These are phyloP conservation scores for Cromileptes altivelis DNA, from an alignment of 2,113 vertebrate species.

Conservation along the genomic window DNA sequence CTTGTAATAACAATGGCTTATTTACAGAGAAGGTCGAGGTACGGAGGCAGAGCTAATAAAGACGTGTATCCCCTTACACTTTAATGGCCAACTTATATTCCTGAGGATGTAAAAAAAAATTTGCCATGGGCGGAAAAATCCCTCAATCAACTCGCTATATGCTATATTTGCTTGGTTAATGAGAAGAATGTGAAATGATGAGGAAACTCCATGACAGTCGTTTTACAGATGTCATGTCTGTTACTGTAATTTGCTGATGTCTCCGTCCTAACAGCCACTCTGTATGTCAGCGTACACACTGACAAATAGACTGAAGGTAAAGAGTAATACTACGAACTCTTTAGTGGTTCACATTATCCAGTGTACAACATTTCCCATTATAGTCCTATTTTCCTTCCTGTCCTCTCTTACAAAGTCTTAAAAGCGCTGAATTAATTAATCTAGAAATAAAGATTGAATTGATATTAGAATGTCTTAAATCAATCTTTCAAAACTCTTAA, in stretches of 20 bases:
- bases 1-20: constrained; percentile 86
- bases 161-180: constrained; percentile 61
- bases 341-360: neutral
- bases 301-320: neutral
- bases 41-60: constrained; percentile 72
- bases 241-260: constrained; percentile 24
- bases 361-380: neutral
- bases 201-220: constrained; percentile 45
- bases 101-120: constrained; percentile 50
- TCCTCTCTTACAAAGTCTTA: too few species aligned
- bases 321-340: neutral
- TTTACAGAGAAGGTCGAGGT: constrained; percentile 80
- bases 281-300: neutral
- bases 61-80: constrained; percentile 74
- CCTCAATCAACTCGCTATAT: constrained; percentile 35
- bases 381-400: neutral
- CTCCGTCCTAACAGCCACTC: neutral
- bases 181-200: constrained; percentile 54
- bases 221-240: constrained; percentile 46
- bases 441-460: too few species aligned
- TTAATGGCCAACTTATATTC: constrained; percentile 76
- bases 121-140: constrained; percentile 32
- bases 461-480: too few species aligned
- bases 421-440: too few species aligned
- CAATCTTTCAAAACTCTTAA: too few species aligned